Base-by-base conservation (phyloP, 2,113 vertebrate species). In the Prolemur simus region DNA sequence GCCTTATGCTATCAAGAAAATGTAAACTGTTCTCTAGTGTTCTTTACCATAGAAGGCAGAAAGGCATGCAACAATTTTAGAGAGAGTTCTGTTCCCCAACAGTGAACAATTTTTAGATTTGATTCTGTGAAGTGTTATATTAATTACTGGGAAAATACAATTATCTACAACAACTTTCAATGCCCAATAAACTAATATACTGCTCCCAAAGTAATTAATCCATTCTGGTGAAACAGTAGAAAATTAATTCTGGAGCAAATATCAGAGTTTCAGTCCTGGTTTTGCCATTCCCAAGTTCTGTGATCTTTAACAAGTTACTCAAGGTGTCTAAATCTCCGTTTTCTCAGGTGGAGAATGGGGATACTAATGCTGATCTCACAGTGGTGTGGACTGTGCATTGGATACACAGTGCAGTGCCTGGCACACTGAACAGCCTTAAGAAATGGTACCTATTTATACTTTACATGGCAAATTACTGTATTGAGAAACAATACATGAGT, bases 401-500 rank as follows among this genome's bases (percentile, higher is more conserved):
- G 78, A 25, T 63, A 11, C 21, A 23, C 25, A 83, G 11, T 32
- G 66, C 66, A 20, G 11, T 12, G 7, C 34, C 21, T 45, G 14
- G 29, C 6, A 42, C 39, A 47, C 8, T 74, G 29, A 15, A 25
- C 23, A 74, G n/a, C 60, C 37, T 60, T 95, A 78, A 47, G 49
- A 87, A 83, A 69, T 71, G n/a, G 27, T 29, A 74, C 2, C 17
- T 78, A 37, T 71, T 66, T 92, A 85, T 25, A 63, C 37, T 92
- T 92, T 86, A 74, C 73, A 37, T 90, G 37, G 60, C 32, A 69
- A 47, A 64, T n/a, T 45, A 42, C 45, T 37, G 18, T 91, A 63
- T 91, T 93, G 81, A 37, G 68, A 95, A 94, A 90, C 21, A 94
- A 86, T 83, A 15, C 45, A 17, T 56, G 52, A 47, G 25, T 91